Base-by-base conservation (phyloP, 2,888 invertebrate species). In the Autographa pulchrina region DNA sequence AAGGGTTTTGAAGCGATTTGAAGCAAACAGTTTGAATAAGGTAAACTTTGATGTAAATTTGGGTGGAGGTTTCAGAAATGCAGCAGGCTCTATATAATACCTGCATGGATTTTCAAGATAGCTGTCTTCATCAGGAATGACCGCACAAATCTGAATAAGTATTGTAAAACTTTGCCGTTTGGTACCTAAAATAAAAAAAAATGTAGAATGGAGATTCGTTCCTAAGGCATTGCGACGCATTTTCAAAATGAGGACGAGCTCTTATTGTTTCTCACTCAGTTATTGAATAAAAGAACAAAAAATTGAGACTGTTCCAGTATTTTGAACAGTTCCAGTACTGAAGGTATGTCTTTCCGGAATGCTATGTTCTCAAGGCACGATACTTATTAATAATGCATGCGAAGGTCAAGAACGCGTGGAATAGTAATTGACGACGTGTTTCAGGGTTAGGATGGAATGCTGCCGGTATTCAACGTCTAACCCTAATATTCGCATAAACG, bases 371-470 rank as follows among this genome's bases (percentile, higher is more conserved):
- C 62, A 35, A 63, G 65, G 63, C 72, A 67, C 31, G 72, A 68
- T 58, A 43, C 58, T 68, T 41, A 66, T 81, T 59, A 41, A 77
- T 64, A 68, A 81, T 81, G 68, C 65, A 80, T 20, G 8, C 32
- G 18, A 68, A 68, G 77, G 72, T 64, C 78, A 66, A 81, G 68
- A 38, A 20, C n/a, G 43, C 32, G 13, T 25, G 25, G 38, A 80
- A 78, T 78, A 77, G 72, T 72, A 78, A 80, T 72, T 81, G 68
- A 77, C 72, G 72, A 77, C 31, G 38, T 60, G 66, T 77, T 81
- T 72, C 66, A 48, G n/a, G 54, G 38, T 20, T 52, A 8, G 52
- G 32, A n/a, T 14, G 43, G 54, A 54, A 77, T 63, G 60, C 76
- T 52, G 20, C 18, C 0, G 41, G 20, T 32, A 64, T 62, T 56